Evolutionary conservation across 2,113 vertebrate genomes (phyloP), one percentile per base, ranked within the genome.

Genomic region (Istiophorus platypterus): DNA sequence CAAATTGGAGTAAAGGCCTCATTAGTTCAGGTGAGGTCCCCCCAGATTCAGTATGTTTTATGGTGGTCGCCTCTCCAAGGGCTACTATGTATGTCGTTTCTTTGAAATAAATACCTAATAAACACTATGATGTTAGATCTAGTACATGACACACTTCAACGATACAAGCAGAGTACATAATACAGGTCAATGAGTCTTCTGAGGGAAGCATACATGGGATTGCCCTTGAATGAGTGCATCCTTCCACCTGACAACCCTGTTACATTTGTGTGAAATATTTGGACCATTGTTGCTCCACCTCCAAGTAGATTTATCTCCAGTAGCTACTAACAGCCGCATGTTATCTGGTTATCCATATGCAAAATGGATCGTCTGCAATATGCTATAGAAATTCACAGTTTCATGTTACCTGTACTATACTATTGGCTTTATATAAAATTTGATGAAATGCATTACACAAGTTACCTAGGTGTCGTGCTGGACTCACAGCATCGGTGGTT

Each of bases 1-100:
- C 39, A 49, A 42, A 69, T 72, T 91, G 87, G 91, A 93, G 13
- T 93, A 92, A 92, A 88, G n/a, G 29, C 57, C 51, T 82, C 31
- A 79, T 9, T 86, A 80, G 81, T 72, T 83, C 72, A 93, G 88
- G 82, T 91, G 89, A 92, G 86, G 75, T 84, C 69, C 49, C 51
- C 6, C 72, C n/a, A 12, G 8, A 59, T 84, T 69, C 29, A 61
- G 6, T n/a, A 17, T 9, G 0, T 68, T 74, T 63, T 27, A 42
- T 39, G 2, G 20, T 1, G 22, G 76, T 76, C 9, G 57, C n/a
- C 85, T 10, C 69, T 74, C 82, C 37, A 72, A 63, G 47, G 67
- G 62, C 67, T 49, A 57, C 57, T 63, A 20, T 11, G 20, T 34
- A 49, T 26, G n/a, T 56, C 13, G 0, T 68, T 20, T 47, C 3